Base-by-base conservation (phyloP, 1,140 invertebrate genomes). In the Aphidius ervi region DNA sequence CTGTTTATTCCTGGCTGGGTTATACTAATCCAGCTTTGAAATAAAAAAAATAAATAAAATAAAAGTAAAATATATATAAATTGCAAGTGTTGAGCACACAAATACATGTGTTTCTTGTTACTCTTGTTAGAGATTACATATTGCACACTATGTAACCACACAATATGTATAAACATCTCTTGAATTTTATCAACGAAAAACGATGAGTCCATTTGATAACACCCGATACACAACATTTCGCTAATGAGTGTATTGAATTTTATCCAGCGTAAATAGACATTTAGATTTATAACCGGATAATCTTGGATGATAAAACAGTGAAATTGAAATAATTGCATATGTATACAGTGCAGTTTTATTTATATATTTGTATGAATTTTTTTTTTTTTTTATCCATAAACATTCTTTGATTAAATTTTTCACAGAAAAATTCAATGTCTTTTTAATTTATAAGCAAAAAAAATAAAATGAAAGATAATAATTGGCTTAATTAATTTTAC, bases 231-330 rank as follows among this genome's bases (percentile, higher is more conserved):
- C 23, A 31, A 31, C 4, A 39, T 49, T 58, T 58, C 16, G 47
- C 56, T 58, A 58, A 58, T 58, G 56, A 58, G 47, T 50, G 56
- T 58, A 58, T 58, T 58, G 46, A 58, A 58, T 58, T 46, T 10
- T 7, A 37, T 9, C 40, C 23, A 46, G 39, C 56, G 47, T 58
- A 58, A 58, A 58, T 37, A 48, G 56, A 39, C 46, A 41, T 49
- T 23, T 9, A 58, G 56, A 58, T 58, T 39, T 39, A 42, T 58
- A 49, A 42, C 40, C 46, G 40, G 56, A 58, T 58, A 58, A 58
- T 57, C 45, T 57, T 31, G 41, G 37, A 52, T 10, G 7, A 46
- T 43, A 56, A 46, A 56, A 47, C n/a, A 46, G 23, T n/a, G 4
- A 41, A 41, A 16, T 58, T 16, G 4, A 56, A 42, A 56, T 52